A percentile compares a stretch with the other conserved stretches of the same genome.
Conservation (phyloP, 30 jellyfish, hydroid and myxozoan genomes). For the Chrysaora quinquecirrha region DNA sequence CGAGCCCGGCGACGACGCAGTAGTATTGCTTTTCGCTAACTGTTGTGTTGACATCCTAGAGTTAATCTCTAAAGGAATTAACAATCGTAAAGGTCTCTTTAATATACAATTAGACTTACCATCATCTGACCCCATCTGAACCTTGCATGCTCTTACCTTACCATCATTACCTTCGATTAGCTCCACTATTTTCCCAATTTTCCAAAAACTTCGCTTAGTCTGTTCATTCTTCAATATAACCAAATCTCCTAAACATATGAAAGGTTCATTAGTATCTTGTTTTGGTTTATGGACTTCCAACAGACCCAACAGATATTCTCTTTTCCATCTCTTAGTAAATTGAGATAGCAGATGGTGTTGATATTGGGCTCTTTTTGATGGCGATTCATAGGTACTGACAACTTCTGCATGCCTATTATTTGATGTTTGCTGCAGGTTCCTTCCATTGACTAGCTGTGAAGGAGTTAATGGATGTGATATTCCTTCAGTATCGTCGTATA, state of each 20-base stretch:
- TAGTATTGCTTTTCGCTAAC: too few species aligned
- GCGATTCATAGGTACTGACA: constrained; percentile 16
- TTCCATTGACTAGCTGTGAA: constrained; percentile 55
- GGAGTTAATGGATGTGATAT: constrained; percentile 58
- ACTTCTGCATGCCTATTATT: neutral
- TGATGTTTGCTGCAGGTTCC: constrained; percentile 47
- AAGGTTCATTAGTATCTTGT: too few species aligned
- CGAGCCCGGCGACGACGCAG: too few species aligned
- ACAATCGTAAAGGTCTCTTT: neutral
- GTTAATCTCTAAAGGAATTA: constrained; percentile 13
- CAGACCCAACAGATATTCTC: too few species aligned
- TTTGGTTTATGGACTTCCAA: too few species aligned
- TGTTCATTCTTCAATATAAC: too few species aligned
- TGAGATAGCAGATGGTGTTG: constrained; percentile 7
- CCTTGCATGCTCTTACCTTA: constrained; percentile 13
- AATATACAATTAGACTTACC: constrained; percentile 12
- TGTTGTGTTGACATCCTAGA: too few species aligned
- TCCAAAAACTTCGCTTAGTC: neutral
- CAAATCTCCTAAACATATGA: too few species aligned
- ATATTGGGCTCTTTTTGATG: constrained; percentile 40
- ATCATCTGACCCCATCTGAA: neutral
- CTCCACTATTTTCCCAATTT: neutral
- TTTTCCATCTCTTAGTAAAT: constrained; percentile 41
- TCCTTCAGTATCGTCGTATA: constrained; percentile 34
- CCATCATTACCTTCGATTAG: constrained; percentile 4